Base-by-base conservation (phyloP, 1,140 invertebrate genomes). In the Batillaria attramentaria region DNA sequence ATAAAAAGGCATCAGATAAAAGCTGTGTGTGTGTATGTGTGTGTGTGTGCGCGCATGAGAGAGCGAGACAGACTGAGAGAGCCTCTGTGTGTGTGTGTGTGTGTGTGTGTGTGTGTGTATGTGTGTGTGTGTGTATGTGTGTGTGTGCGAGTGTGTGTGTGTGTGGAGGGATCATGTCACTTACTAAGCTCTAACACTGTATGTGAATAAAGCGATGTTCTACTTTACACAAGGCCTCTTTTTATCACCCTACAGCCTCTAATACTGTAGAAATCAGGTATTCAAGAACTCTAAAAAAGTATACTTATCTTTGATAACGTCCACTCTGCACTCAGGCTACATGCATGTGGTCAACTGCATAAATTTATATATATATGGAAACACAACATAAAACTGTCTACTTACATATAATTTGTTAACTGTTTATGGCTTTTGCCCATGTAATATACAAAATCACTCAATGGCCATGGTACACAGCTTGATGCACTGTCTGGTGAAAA, bases 401-500 rank as follows among this genome's bases (percentile, higher is more conserved):
- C 18, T 46, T 50, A 20, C 43, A 5, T 35, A 46, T 46, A 54
- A 60, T 41, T 20, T 31, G 72, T 73, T 80, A 33, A 80, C 79
- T 72, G 8, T n/a, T 46, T 46, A 37, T 76, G 54, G 8, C 39
- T 65, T 24, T n/a, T 57, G 8, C 77, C 72, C 73, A 80, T 80
- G 33, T 75, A 77, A 35, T 72, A 31, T 4, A 50, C 72, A 68
- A 80, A 80, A 16, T 37, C 46, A 57, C 65, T 37, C 46, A 80
- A 39, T 42, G 73, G 79, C 42, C 79, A 66, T 28, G 74, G 57
- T 42, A 80, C 13, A 20, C 42, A 80, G n/a, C n/a, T 41, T 10
- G 69, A 66, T 33, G 74, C 74, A 35, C 46, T 76, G 62, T 80
- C 54, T 31, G 79, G 79, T 41, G 65, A 69, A 20, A 80, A 77